These are phyloP conservation scores for Holothuria leucospilota DNA, from an alignment of 53 echinoderm and acorn worm genomes.

Conservation along the genomic window DNA sequence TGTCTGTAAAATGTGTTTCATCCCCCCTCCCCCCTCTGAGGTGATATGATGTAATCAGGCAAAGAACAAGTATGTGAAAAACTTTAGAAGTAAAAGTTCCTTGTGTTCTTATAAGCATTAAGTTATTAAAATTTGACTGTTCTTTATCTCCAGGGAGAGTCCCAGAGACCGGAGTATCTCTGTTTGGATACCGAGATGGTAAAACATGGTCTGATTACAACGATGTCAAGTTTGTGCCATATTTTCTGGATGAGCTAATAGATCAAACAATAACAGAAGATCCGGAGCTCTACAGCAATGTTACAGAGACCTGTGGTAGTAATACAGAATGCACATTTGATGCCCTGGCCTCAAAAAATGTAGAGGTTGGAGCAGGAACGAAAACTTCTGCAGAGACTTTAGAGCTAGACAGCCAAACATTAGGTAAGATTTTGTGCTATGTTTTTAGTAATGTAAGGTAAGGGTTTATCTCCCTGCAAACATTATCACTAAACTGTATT, in stretches of 20 bases:
- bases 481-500: no score
- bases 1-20: no score
- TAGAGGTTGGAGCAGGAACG: slow-evolving; percentile 53
- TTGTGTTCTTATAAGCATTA: no score
- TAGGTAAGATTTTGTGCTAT: slow-evolving; percentile 46
- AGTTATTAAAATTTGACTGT: background rate
- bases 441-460: no score
- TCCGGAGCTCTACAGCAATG: background rate
- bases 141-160: slow-evolving; percentile 65
- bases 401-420: slow-evolving; percentile 33
- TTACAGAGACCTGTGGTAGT: slow-evolving; percentile 32
- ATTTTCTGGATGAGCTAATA: slow-evolving; percentile 55
- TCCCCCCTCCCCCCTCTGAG: no score
- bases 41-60: no score
- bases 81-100: no score
- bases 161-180: background rate
- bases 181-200: slow-evolving; percentile 62
- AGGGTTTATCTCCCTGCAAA: no score
- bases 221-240: slow-evolving; percentile 42
- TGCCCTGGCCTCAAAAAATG: slow-evolving; percentile 61
- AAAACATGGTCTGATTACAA: slow-evolving; percentile 59
- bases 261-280: background rate
- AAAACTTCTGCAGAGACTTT: slow-evolving; percentile 28
- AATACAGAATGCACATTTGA: slow-evolving; percentile 65
- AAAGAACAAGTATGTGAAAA: no score